Evolutionary conservation across 2,888 invertebrate species (phyloP).

Genomic region (Melipona beecheii): DNA sequence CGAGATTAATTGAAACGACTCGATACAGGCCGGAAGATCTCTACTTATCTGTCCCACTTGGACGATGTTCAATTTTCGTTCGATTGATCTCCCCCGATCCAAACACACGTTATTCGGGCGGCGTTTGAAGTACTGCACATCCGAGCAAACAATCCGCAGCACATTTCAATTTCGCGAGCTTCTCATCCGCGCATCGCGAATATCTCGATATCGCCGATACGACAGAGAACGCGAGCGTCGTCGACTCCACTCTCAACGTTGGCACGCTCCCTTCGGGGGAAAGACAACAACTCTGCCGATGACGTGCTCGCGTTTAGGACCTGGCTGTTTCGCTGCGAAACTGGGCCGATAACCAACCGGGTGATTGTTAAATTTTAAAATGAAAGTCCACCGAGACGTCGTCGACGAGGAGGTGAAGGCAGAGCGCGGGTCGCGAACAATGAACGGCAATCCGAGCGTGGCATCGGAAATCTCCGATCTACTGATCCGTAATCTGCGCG

Average conservation of each 20-base stretch:
- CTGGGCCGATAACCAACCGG: constrained; percentile 62
- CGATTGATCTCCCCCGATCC: background rate
- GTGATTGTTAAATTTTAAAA: constrained; percentile 71
- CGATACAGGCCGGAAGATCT: background rate
- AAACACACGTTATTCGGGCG: background rate
- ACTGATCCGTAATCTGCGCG: background rate
- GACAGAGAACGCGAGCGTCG: constrained; percentile 13
- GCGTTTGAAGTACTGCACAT: background rate
- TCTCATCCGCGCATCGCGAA: background rate
- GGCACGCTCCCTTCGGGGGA: constrained; percentile 33
- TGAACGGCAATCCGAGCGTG: constrained; percentile 28
- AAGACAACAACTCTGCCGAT: constrained; percentile 54
- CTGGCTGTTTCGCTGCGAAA: constrained; percentile 51
- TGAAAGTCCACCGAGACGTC: constrained; percentile 46
- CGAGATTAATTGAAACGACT: background rate
- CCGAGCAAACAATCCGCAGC: constrained; percentile 12
- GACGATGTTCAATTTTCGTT: background rate
- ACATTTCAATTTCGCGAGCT: constrained; percentile 1
- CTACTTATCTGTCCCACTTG: no score
- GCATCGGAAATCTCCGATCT: background rate
- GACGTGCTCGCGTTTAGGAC: constrained; percentile 58
- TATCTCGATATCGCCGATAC: constrained; percentile 39
- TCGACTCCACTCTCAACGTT: constrained; percentile 41
- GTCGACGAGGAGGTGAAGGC: background rate
- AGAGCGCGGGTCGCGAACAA: constrained; percentile 26